A percentile compares a stretch with the other conserved stretches of the same genome.
Conservation (phyloP, 2,113 vertebrate species). For the Hemiprocne comata region DNA sequence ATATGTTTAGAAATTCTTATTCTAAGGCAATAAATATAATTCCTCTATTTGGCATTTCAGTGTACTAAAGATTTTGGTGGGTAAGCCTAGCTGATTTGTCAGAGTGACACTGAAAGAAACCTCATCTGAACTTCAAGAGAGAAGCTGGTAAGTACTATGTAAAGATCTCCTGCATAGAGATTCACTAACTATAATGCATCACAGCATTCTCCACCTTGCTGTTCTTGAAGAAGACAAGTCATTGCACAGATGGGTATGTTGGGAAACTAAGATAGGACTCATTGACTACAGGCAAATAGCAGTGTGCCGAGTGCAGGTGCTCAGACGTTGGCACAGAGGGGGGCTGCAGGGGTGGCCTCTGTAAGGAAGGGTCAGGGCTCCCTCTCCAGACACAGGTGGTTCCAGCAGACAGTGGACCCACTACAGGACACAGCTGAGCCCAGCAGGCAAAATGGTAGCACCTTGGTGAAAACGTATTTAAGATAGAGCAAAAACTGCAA, state of each 20-base stretch:
- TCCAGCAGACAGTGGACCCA: neutral
- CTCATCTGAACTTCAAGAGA: neutral
- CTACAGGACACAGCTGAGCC: neutral
- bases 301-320: neutral
- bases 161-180: neutral
- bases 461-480: fast-evolving
- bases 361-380: neutral
- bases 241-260: fast-evolving
- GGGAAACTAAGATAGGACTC: neutral
- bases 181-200: neutral
- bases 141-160: neutral
- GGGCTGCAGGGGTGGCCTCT: neutral
- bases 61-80: neutral
- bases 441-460: neutral
- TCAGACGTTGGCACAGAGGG: neutral
- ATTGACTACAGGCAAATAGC: fast-evolving
- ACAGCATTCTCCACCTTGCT: neutral
- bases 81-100: neutral
- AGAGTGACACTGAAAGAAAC: neutral
- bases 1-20: neutral
- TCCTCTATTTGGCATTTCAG: neutral
- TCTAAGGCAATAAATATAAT: fast-evolving
- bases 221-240: neutral
- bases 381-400: neutral
- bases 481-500: fast-evolving